These are phyloP conservation scores for Oscheius onirici DNA, from an alignment of 2,888 invertebrate species.

Conservation along the genomic window DNA sequence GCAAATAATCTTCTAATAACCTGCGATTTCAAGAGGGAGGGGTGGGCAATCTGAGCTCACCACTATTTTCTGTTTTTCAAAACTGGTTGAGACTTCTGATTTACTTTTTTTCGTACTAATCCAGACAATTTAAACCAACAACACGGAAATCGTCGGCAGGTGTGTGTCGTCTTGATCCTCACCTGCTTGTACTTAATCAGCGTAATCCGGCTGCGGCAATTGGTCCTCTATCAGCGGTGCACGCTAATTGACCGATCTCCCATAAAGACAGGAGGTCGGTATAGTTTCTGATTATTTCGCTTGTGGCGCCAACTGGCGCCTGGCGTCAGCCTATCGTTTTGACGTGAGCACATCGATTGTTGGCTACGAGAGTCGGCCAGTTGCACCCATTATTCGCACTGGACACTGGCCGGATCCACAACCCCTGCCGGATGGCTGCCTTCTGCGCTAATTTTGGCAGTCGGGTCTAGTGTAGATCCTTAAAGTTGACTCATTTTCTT, in stretches of 20 bases:
- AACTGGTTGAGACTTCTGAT: background rate
- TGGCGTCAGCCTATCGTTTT: constrained; percentile 10
- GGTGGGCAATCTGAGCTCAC: background rate
- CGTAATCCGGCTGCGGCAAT: constrained; percentile 10
- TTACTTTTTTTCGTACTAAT: background rate
- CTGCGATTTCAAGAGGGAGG: background rate
- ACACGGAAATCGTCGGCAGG: constrained; percentile 8
- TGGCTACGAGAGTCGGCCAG: constrained; percentile 32
- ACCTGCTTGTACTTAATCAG: constrained; percentile 29
- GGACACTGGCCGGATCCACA: constrained; percentile 28
- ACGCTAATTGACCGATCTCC: constrained; percentile 5
- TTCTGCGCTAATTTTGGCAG: constrained; percentile 26
- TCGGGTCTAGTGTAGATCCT: too few relatives aligned
- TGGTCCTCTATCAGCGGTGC: background rate
- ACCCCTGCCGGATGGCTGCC: constrained; percentile 28
- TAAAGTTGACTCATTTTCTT: background rate
- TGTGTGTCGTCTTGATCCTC: constrained; percentile 8
- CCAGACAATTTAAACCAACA: constrained; percentile 8
- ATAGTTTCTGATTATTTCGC: background rate
- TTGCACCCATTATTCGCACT: constrained; percentile 33
- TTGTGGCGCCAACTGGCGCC: constrained; percentile 2
- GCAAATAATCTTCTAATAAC: constrained; percentile 15
- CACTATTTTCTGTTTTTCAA: background rate
- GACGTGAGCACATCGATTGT: constrained; percentile 33
- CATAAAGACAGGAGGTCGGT: background rate